Evolutionary conservation across 2,888 invertebrate species (phyloP), one percentile per base, ranked within the genome.

Genomic region (Zygogramma bicolorata): DNA sequence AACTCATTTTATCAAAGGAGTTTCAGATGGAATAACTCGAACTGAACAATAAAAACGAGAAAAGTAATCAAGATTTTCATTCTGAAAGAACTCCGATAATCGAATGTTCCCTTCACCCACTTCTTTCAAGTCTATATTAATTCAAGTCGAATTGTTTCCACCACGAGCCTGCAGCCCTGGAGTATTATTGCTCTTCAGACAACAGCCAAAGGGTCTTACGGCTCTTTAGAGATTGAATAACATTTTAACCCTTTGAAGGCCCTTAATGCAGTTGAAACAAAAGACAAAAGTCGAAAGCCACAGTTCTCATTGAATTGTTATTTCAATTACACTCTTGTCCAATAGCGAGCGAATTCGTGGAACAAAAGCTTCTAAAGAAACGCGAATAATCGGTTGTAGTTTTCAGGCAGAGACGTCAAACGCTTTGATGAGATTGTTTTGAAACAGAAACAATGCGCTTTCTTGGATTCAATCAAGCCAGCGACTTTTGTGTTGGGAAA

Each of bases 261-360:
- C 77, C 78, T 83, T 83, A 81, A 83, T 83, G 81, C 81, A 83
- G 82, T 80, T 70, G 73, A 76, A 71, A 83, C 81, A 84, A 83
- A 81, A 74, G 79, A 74, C 73, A 72, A 81, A 73, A 85, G 84
- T 84, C 84, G 84, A 86, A 84, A 85, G 84, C 85, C 85, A 84
- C 85, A 84, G 82, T 84, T 84, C 84, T 85, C 83, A 84, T 85
- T 85, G 83, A 84, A 86, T 86, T 85, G 85, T 85, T 85, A 85
- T 86, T 85, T 85, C 85, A 86, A 85, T 86, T 85, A 84, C 69
- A 73, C 84, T 84, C 79, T 80, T 81, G 81, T 81, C 83, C 81
- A 84, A 83, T 83, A 68, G 83, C 83, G 84, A 82, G 82, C 83
- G 84, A 84, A 84, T 84, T 83, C 82, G 81, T 79, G 78, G 57